Percentiles rank a stretch among this genome's conserved stretches.
Conservation (phyloP, 2,113 vertebrate species). For the Datnioides undecimradiatus region DNA sequence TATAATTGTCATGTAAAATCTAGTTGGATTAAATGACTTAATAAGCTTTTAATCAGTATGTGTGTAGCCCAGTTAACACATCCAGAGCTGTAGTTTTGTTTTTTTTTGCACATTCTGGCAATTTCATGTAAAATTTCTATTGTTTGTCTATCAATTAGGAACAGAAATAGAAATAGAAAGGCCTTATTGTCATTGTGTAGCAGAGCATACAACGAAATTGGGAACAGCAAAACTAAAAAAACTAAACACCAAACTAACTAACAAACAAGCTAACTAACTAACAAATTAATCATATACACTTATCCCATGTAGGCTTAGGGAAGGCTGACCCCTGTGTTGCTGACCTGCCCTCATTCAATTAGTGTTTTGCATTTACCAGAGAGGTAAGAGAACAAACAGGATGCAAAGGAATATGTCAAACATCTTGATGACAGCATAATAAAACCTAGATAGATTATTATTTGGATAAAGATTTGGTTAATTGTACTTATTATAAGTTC, state of each 20-base stretch:
- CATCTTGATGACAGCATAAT: neutral
- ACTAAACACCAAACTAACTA: no score
- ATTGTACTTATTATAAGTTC: neutral
- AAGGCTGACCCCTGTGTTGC: neutral
- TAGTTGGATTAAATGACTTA: neutral
- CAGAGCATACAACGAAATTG: no score
- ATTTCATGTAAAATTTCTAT: constrained; percentile 18
- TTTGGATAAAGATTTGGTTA: neutral
- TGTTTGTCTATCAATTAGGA: no score
- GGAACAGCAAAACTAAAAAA: no score
- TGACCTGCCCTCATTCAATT: neutral
- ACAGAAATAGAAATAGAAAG: no score
- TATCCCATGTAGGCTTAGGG: neutral
- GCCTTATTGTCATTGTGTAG: no score
- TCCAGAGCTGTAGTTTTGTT: no score
- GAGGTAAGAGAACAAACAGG: neutral
- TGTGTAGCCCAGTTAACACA: constrained; percentile 22
- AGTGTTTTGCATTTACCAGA: neutral
- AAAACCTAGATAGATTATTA: no score
- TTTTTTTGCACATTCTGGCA: neutral
- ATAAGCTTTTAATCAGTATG: constrained; percentile 18
- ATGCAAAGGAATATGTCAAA: neutral
- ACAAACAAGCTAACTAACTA: no score
- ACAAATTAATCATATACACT: no score
- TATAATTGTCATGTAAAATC: constrained; percentile 22